Evolutionary conservation across 2,113 vertebrate genomes (phyloP), one percentile per base, ranked within the genome.

Genomic region (Ranitomeya imitator): DNA sequence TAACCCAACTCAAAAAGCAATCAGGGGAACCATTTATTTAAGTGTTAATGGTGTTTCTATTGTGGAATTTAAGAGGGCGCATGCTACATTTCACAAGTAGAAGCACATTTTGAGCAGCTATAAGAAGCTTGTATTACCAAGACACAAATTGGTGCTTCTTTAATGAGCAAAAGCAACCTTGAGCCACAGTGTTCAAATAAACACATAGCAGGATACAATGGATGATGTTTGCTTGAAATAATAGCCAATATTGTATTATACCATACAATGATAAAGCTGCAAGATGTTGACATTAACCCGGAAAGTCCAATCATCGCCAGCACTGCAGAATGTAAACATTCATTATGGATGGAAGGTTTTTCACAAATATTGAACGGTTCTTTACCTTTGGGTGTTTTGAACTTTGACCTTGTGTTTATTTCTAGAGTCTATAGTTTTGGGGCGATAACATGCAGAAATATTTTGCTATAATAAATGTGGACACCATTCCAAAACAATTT

Each of bases 381-480:
- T 61, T 78, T 86, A 86, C 73, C 85, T 63, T 86, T 61, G 85
- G 85, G 85, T 78, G 85, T 77, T 51, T 61, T 77, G 59, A 76
- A 86, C 57, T 86, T 86, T 78, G 37, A 86, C 71, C 85, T 77
- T n/a, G 8, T 77, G 61, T 55, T 76, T 52, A 76, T 77, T 76
- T 59, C 55, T 45, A 78, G 73, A 59, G 14, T 86, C 73, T 86
- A 21, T 76, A 9, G 18, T 77, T 85, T 31, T 6, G 10, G 12
- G 21, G 71, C 18, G 63, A 52, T 16, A 63, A 60, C 16, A 52
- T 31, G 21, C 21, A 78, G 59, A 74, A 85, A 61, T 65, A n/a
- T 77, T 86, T 45, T n/a, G 6, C 23, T 26, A 15, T 77, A 61
- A 79, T 52, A 86, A 18, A 63, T 78, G 74, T 78, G 54, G 37